A percentile compares a stretch with the other conserved stretches of the same genome.
Conservation (phyloP, 2,888 invertebrate genomes). For the Unio delphinus region DNA sequence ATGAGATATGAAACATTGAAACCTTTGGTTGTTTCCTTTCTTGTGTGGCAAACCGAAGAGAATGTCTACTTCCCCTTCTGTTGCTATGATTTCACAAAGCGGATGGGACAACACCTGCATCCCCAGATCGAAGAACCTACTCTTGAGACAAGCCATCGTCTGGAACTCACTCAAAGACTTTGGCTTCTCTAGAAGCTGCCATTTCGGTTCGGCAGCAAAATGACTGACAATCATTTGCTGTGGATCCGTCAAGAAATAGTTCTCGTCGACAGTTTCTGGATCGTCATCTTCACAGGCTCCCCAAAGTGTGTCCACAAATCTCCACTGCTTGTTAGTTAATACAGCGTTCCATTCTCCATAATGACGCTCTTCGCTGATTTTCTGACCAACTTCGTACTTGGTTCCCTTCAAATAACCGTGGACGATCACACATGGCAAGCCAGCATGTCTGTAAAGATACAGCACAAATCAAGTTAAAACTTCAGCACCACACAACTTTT, state of each 20-base stretch:
- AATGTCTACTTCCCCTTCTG: slow-evolving; percentile 54
- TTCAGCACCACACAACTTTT: too few relatives aligned
- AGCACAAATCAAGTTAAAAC: too few relatives aligned
- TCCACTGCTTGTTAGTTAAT: slow-evolving; percentile 31
- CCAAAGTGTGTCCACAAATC: slow-evolving; percentile 38
- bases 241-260: slow-evolving; percentile 64
- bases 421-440: slow-evolving; percentile 54
- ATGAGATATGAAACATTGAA: slow-evolving; percentile 53
- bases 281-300: slow-evolving; percentile 51
- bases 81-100: slow-evolving; percentile 47
- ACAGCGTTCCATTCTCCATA: slow-evolving; percentile 48
- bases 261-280: slow-evolving; percentile 51
- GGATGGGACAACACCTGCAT: slow-evolving; percentile 53
- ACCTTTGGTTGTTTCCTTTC: slow-evolving; percentile 37
- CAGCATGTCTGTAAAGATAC: slow-evolving; percentile 46
- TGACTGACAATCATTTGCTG: slow-evolving; percentile 58
- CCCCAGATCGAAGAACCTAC: slow-evolving; percentile 59
- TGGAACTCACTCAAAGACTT: slow-evolving; percentile 52
- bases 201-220: slow-evolving; percentile 51
- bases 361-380: slow-evolving; percentile 41
- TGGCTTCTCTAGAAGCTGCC: slow-evolving; percentile 59
- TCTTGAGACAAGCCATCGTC: slow-evolving; percentile 55
- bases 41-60: slow-evolving; percentile 49
- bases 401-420: slow-evolving; percentile 59
- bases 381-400: slow-evolving; percentile 56